Evolutionary conservation across 2,888 invertebrate genomes (phyloP).

Genomic region (Dorcus hopei): DNA sequence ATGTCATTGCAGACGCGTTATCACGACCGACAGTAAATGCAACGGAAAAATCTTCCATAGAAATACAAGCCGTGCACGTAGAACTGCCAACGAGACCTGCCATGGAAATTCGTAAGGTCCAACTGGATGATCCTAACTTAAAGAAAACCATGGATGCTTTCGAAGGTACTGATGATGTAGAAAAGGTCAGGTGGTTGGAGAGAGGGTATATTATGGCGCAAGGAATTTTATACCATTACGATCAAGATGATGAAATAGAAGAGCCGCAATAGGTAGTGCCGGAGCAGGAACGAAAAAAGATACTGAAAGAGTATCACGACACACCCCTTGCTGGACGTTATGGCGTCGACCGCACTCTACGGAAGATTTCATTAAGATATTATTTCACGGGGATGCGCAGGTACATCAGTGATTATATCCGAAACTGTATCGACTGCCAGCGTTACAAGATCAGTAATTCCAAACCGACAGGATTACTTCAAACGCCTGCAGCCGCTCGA

Average conservation of each 20-base stretch:
- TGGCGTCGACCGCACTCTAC: conserved; percentile 10
- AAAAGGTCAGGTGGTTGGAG: not conserved
- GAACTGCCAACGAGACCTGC: too few relatives aligned
- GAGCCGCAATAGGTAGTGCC: conserved; percentile 16
- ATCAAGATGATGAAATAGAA: conserved; percentile 14
- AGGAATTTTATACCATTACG: conserved; percentile 13
- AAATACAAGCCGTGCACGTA: too few relatives aligned
- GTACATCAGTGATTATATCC: conserved; percentile 28
- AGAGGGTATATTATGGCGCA: conserved; percentile 17
- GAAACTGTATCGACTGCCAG: conserved; percentile 33
- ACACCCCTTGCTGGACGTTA: conserved; percentile 18
- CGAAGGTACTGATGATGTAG: too few relatives aligned
- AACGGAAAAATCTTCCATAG: too few relatives aligned
- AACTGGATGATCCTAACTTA: too few relatives aligned
- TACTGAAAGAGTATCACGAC: conserved; percentile 16
- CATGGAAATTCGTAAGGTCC: too few relatives aligned
- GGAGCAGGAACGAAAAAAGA: not conserved
- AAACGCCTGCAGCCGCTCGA: conserved; percentile 25
- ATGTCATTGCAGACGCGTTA: too few relatives aligned
- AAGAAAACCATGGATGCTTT: too few relatives aligned
- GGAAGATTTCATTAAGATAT: conserved; percentile 17
- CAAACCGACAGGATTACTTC: conserved; percentile 37
- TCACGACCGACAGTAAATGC: too few relatives aligned
- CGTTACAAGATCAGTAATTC: conserved; percentile 34
- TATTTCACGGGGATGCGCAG: conserved; percentile 33